A percentile compares a stretch with the other conserved stretches of the same genome.
These are phyloP conservation scores for Probaryconus sp. DNA, from an alignment of 1,140 invertebrate species.

Conservation along the genomic window DNA sequence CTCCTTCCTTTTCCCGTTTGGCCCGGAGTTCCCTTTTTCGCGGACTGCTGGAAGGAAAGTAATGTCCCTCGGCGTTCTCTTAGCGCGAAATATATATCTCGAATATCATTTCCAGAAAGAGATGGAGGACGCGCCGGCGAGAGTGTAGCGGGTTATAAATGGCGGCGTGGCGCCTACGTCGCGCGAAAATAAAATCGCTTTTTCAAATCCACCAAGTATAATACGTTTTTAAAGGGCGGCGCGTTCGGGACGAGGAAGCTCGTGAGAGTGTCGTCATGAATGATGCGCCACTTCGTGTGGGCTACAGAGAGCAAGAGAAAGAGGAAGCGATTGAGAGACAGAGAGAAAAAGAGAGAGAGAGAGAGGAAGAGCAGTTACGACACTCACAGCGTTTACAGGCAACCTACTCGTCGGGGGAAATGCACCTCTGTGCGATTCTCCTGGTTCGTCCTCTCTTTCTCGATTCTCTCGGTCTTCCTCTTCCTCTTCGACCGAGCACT, in stretches of 20 bases:
- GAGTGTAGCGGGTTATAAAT: slow-evolving; percentile 57
- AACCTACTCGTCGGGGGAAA: slow-evolving; percentile 46
- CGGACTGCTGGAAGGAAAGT: slow-evolving; percentile 28
- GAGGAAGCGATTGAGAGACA: too few species aligned
- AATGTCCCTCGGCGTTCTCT: slow-evolving; percentile 56
- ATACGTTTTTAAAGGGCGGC: slow-evolving; percentile 66
- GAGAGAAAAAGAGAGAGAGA: too few species aligned
- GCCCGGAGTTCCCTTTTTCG: slow-evolving; percentile 28
- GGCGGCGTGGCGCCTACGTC: slow-evolving; percentile 47
- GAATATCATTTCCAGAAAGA: slow-evolving; percentile 64
- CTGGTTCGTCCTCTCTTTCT: slow-evolving; percentile 28
- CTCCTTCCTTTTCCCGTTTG: slow-evolving; percentile 24
- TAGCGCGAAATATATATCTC: slow-evolving; percentile 60
- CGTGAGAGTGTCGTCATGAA: slow-evolving; percentile 60
- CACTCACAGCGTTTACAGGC: slow-evolving; percentile 60
- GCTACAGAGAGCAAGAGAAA: too few species aligned
- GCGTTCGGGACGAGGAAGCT: slow-evolving; percentile 23
- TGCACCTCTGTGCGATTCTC: slow-evolving; percentile 34
- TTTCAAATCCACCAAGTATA: slow-evolving; percentile 62
- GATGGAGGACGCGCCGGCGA: slow-evolving; percentile 30
- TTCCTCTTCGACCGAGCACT: slow-evolving; percentile 4
- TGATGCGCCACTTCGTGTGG: slow-evolving; percentile 59
- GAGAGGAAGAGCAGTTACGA: slow-evolving; percentile 31
- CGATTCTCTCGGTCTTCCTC: slow-evolving; percentile 26
- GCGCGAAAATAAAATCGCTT: slow-evolving; percentile 64